Evolutionary conservation across 2,113 vertebrate species (phyloP).

Genomic region (Platysternon megacephalum): DNA sequence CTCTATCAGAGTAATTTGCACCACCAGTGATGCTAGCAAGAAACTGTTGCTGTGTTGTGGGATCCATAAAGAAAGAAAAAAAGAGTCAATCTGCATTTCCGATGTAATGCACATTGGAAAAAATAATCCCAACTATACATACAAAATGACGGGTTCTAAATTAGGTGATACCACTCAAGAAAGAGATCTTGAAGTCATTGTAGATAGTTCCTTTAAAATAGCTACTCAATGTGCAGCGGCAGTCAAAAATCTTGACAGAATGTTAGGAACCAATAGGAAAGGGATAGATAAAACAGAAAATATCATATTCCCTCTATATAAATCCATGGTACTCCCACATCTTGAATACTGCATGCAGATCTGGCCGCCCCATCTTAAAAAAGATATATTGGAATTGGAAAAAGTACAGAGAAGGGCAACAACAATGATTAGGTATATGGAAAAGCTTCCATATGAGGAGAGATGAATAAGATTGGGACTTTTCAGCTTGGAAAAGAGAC

Average conservation of each 20-base stretch:
- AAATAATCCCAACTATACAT: not conserved
- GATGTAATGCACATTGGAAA: not conserved
- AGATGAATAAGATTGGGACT: not conserved
- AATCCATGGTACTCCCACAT: too few species aligned
- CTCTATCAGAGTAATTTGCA: not conserved
- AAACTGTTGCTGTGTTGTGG: not conserved
- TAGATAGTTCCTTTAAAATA: not conserved
- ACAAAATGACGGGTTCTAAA: not conserved
- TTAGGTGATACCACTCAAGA: not conserved
- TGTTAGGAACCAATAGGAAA: too few species aligned
- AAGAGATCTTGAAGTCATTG: not conserved
- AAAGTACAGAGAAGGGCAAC: not conserved
- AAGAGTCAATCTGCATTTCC: not conserved
- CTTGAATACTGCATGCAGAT: too few species aligned
- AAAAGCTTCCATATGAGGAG: not conserved
- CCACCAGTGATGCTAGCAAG: fast-evolving
- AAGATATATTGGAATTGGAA: too few species aligned
- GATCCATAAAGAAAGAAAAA: not conserved
- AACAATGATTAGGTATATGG: not conserved
- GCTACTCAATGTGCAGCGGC: not conserved
- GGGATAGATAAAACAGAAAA: too few species aligned
- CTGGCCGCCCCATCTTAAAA: too few species aligned
- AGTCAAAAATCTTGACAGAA: not conserved
- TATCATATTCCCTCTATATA: too few species aligned
- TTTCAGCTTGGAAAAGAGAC: not conserved